Evolutionary conservation across 2,113 vertebrate genomes (phyloP), one percentile per base, ranked within the genome.

Genomic region (Bubalus kerabau): DNA sequence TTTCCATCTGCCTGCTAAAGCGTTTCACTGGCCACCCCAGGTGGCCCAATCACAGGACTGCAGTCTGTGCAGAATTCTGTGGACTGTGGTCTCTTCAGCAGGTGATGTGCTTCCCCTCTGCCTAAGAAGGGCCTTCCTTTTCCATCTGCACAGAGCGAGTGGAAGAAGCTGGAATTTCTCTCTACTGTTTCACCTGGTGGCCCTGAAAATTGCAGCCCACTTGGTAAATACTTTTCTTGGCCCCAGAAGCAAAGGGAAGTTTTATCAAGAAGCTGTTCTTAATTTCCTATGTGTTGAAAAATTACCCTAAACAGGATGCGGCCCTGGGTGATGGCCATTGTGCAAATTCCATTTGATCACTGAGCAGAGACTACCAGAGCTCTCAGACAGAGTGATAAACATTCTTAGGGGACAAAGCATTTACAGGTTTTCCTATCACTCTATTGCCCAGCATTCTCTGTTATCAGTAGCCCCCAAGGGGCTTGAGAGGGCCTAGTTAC

Each of bases 331-430:
- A 13, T 40, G 1, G 32, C 54, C 52, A 50, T n/a, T 28, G 43
- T 62, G 91, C 50, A 64, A 78, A 97, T 97, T 95, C 89, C 91
- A 84, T 86, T n/a, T 90, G 91, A 85, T 92, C 87, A 80, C 52
- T n/a, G 71, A 89, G 87, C 96, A 96, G 97, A 98, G 90, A 87
- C 90, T 90, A 64, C 67, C 84, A 90, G 59, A 90, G 67, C 28
- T 71, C 60, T 95, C 52, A 30, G 87, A 83, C 26, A 30, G 78
- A 30, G 83, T 64, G 88, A 94, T 60, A 82, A 82, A 43, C 60
- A 83, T 94, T 93, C 52, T 40, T 48, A 60, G 56, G 50, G n/a
- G 81, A 30, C 23, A 40, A 59, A 43, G 67, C 23, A 26, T 11
- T 59, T 74, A 54, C 32, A 46, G 80, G 40, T 67, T 67, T 81